Base-by-base conservation (phyloP, 2,888 invertebrate genomes). In the Megamerina dolium region DNA sequence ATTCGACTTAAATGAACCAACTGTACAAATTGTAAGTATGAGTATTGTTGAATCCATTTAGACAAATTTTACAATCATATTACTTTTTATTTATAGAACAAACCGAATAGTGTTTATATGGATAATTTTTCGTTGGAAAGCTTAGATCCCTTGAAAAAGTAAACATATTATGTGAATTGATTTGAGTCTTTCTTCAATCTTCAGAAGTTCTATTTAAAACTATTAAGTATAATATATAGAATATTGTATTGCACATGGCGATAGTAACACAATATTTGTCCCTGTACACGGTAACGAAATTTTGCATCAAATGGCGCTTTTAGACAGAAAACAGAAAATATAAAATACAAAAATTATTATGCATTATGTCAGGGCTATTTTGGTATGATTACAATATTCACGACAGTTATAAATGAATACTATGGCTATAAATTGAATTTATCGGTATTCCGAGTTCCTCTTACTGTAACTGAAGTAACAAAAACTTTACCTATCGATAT, bases 51-150 rank as follows among this genome's bases (percentile, higher is more conserved):
- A 23, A 23, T 10, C 6, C 10, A 23, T 8, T 23, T 23, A 23
- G 10, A 23, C 23, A 23, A 23, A 23, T 23, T 10, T 23, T 8
- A 23, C 4, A 29, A 19, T 29, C 40, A 40, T 38, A 27, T 32
- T 27, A 12, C 32, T 16, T 21, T 3, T 9, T 31, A 47, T 23
- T 78, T 74, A 37, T 76, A 93, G 92, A 90, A 85, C 74, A 67
- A 65, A 49, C 56, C 63, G 27, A 63, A 63, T 50, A 61, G 53
- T 37, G 56, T 60, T 66, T 56, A 55, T 18, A 56, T 69, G 66
- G 93, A 93, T 71, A 93, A 94, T 75, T 95, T 95, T 75, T 88
- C 89, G 56, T 75, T 94, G 73, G 93, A 92, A 69, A 91, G 90
- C 73, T 79, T 94, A 70, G 94, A 94, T 77, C 94, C 94, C 48